These are phyloP conservation scores for Latrodectus hesperus DNA, from an alignment of 2,888 invertebrate genomes.

Conservation along the genomic window DNA sequence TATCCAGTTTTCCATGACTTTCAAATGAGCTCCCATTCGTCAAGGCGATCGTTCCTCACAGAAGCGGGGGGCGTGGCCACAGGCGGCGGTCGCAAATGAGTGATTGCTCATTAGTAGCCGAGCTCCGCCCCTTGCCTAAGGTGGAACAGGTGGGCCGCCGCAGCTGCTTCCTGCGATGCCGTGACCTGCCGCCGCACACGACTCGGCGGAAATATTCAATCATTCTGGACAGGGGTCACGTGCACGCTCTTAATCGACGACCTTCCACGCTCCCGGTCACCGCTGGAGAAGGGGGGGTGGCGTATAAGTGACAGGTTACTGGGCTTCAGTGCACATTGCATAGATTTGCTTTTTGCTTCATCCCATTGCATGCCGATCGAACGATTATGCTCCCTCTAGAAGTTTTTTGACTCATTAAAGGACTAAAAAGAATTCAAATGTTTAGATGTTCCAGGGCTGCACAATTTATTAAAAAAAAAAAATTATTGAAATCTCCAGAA, in stretches of 20 bases:
- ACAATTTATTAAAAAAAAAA: too few relatives aligned
- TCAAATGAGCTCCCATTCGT: not conserved
- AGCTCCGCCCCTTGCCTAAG: not conserved
- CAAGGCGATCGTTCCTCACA: not conserved
- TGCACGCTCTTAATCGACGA: not conserved
- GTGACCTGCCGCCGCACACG: not conserved
- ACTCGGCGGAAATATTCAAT: slow-evolving; percentile 1
- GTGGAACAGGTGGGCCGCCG: not conserved
- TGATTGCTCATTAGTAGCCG: not conserved
- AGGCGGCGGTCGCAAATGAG: not conserved
- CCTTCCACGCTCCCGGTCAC: too few relatives aligned
- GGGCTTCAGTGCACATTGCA: too few relatives aligned
- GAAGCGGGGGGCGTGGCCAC: not conserved
- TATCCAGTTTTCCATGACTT: not conserved
- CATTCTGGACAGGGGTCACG: slow-evolving; percentile 5
- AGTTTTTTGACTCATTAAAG: too few relatives aligned
- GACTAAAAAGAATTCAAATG: too few relatives aligned
- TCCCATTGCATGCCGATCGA: too few relatives aligned
- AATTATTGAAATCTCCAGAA: too few relatives aligned
- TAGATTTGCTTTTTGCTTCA: too few relatives aligned
- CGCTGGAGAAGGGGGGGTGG: too few relatives aligned
- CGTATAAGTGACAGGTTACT: too few relatives aligned
- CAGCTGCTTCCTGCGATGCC: slow-evolving; percentile 9
- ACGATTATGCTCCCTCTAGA: too few relatives aligned
- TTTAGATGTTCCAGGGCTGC: too few relatives aligned